Conservation (phyloP, 2,888 invertebrate genomes). For the Galerucella pusilla region DNA sequence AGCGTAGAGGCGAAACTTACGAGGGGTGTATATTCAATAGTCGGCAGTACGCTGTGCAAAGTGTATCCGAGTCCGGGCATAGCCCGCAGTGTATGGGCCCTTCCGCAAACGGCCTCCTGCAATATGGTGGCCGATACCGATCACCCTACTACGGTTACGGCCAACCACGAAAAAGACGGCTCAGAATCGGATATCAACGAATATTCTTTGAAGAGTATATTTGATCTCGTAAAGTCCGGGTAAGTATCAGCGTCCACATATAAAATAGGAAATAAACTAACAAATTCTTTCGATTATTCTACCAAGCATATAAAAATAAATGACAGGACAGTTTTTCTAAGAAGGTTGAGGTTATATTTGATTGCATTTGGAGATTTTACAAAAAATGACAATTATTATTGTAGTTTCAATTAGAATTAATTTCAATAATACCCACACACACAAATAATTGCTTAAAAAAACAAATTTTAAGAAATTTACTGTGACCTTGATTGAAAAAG, state of each 20-base stretch:
- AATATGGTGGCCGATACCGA: slow-evolving; percentile 81
- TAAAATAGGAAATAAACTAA: background rate
- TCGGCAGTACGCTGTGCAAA: slow-evolving; percentile 64
- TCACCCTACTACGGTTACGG: slow-evolving; percentile 63
- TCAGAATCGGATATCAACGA: slow-evolving; percentile 65
- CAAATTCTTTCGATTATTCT: background rate
- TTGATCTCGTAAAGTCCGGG: slow-evolving; percentile 89
- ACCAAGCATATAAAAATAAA: no score
- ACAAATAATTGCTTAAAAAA: no score
- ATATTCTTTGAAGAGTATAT: slow-evolving; percentile 76
- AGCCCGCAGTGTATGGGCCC: slow-evolving; percentile 90
- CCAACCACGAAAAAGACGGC: slow-evolving; percentile 66
- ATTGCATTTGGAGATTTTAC: no score
- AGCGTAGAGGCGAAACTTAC: slow-evolving; percentile 11
- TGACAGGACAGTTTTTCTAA: no score
- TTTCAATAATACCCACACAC: no score
- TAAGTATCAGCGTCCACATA: slow-evolving; percentile 58
- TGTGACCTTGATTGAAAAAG: no score
- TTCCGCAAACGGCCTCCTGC: slow-evolving; percentile 83
- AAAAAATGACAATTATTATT: no score
- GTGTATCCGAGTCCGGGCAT: slow-evolving; percentile 89
- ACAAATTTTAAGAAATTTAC: no score
- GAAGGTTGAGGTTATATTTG: no score
- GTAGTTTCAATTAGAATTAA: no score
- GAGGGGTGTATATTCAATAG: slow-evolving; percentile 28